A percentile compares a stretch with the other conserved stretches of the same genome.
Evolutionary conservation across 2,888 invertebrate species (phyloP).

Genomic region (Amaurobius ferox): DNA sequence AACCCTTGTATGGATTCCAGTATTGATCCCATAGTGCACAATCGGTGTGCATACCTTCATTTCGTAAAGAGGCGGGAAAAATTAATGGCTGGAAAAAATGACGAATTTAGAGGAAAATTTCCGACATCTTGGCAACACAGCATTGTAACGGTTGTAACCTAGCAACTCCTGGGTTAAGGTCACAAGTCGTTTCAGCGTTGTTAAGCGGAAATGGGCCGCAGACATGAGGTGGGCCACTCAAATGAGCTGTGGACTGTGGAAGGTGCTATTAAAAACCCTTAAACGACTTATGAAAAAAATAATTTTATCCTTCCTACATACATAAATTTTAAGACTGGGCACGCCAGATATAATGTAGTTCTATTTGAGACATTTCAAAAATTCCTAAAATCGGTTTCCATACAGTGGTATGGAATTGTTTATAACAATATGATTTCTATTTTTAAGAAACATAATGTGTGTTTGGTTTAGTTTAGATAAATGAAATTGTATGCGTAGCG

Average conservation of each 20-base stretch:
- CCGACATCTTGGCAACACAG: conserved; percentile 57
- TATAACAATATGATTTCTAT: too few species aligned
- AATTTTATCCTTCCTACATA: conserved; percentile 25
- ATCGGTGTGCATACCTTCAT: neutral
- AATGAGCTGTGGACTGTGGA: conserved; percentile 43
- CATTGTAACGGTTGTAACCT: conserved; percentile 55
- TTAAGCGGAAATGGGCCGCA: conserved; percentile 46
- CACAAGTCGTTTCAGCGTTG: conserved; percentile 31
- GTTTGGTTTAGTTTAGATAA: too few species aligned
- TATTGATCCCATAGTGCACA: neutral
- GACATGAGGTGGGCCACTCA: neutral
- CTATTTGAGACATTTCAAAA: too few species aligned
- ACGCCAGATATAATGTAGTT: conserved; percentile 3
- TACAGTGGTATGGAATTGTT: too few species aligned
- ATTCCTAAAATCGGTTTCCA: too few species aligned
- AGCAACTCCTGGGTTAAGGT: conserved; percentile 51
- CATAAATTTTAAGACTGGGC: neutral
- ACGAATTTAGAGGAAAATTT: conserved; percentile 47
- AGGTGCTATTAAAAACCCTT: conserved; percentile 38
- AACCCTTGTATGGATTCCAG: too few species aligned
- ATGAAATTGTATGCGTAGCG: too few species aligned
- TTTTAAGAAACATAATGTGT: too few species aligned
- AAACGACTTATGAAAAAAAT: conserved; percentile 33
- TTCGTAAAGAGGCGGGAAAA: conserved; percentile 16
- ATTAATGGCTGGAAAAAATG: conserved; percentile 47